A percentile compares a stretch with the other conserved stretches of the same genome.
Conservation (phyloP, 1,140 invertebrate species). For the Plodia interpunctella region DNA sequence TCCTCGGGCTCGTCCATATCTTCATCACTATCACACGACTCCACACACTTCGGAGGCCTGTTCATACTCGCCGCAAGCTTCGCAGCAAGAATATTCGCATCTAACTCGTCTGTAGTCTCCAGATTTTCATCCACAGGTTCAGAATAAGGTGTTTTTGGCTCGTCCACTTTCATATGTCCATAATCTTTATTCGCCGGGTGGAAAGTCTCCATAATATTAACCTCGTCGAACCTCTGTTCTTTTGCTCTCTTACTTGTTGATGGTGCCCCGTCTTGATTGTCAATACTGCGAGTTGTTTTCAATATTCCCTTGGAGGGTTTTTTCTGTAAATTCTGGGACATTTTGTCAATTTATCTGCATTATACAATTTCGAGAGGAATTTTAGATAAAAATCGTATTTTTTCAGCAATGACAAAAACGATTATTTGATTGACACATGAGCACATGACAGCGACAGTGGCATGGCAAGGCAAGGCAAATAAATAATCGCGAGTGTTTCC, state of each 20-base stretch:
- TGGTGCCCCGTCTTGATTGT: constrained; percentile 54
- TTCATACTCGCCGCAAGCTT: constrained; percentile 79
- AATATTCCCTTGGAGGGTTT: constrained; percentile 94
- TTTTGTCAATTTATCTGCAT: constrained; percentile 41
- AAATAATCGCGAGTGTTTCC: no score
- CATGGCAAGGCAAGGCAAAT: not conserved
- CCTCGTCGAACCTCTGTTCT: constrained; percentile 98
- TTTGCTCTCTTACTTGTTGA: constrained; percentile 80
- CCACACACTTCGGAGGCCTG: constrained; percentile 61
- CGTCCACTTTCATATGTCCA: constrained; percentile 99
- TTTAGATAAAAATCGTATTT: constrained; percentile 23
- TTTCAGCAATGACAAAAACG: constrained; percentile 33
- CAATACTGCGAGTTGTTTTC: constrained; percentile 91
- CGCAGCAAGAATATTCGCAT: constrained; percentile 87
- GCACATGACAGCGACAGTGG: constrained; percentile 23
- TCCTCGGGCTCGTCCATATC: constrained; percentile 81
- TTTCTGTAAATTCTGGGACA: constrained; percentile 79
- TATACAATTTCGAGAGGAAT: constrained; percentile 26
- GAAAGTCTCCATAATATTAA: constrained; percentile 98
- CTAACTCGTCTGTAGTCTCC: constrained; percentile 84
- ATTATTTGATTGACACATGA: constrained; percentile 24
- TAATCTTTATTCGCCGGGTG: constrained; percentile 99
- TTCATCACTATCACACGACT: constrained; percentile 78
- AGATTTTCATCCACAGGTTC: constrained; percentile 84
- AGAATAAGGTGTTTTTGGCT: constrained; percentile 96